A percentile compares a stretch with the other conserved stretches of the same genome.
Conservation (phyloP, 2,888 invertebrate species). For the Tetropium fuscum region DNA sequence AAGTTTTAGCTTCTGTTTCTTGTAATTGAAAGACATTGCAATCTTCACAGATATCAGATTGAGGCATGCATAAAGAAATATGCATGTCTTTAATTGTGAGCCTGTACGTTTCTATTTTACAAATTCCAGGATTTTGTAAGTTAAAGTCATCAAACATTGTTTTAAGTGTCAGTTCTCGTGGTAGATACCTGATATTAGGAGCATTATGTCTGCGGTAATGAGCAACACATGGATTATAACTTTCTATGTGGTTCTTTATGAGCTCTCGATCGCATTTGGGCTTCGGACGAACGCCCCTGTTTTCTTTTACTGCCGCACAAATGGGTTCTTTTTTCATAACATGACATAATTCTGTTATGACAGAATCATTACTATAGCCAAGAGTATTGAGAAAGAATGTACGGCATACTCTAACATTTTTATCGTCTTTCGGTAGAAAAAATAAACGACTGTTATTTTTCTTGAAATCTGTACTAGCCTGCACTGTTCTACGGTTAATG, state of each 20-base stretch:
- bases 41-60: constrained; percentile 12
- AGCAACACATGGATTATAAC: constrained; percentile 3
- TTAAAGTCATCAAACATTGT: constrained; percentile 20
- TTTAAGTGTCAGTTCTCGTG: constrained; percentile 6
- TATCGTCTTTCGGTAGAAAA: constrained; percentile 6
- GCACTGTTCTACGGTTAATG: too few species aligned
- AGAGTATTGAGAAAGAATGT: constrained; percentile 26
- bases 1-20: background rate
- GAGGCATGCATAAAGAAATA: constrained; percentile 15
- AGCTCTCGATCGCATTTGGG: background rate
- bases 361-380: constrained; percentile 34
- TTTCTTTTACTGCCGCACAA: constrained; percentile 20
- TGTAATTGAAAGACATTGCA: constrained; percentile 1
- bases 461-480: too few species aligned
- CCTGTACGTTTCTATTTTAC: background rate
- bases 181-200: constrained; percentile 26
- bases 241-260: constrained; percentile 6
- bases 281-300: constrained; percentile 8
- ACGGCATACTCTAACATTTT: constrained; percentile 16
- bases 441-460: too few species aligned
- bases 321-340: constrained; percentile 26
- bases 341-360: constrained; percentile 32
- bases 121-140: background rate
- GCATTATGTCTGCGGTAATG: constrained; percentile 23
- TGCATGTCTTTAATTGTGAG: constrained; percentile 7